phyloP scores from a whole-genome alignment of 2,888 invertebrate species.

The Octonoba sinensis region DNA sequence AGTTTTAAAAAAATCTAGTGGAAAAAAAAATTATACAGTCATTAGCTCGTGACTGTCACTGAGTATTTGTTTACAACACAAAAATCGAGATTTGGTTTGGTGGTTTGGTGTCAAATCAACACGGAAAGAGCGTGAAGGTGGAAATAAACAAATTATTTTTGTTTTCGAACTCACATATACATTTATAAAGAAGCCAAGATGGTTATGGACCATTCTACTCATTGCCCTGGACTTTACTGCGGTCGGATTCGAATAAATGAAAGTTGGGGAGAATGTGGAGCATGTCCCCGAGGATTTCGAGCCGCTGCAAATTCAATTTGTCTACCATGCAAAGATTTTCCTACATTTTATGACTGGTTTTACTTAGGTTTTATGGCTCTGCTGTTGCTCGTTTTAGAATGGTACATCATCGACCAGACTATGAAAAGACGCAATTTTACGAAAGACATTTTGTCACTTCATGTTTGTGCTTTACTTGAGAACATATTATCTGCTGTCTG shows the following conservation, averaged over 20 bases:
- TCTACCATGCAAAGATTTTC: slow-evolving; percentile 80
- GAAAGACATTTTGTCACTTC: slow-evolving; percentile 82
- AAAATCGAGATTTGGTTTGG: too few species aligned
- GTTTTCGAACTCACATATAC: too few species aligned
- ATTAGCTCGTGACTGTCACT: too few species aligned
- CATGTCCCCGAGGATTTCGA: slow-evolving; percentile 69
- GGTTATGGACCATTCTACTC: slow-evolving; percentile 63
- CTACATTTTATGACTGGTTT: slow-evolving; percentile 90
- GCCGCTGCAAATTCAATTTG: slow-evolving; percentile 77
- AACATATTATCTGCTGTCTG: slow-evolving; percentile 81
- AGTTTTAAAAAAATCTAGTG: too few species aligned
- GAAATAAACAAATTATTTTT: too few species aligned
- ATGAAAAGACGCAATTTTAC: slow-evolving; percentile 76
- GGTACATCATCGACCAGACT: slow-evolving; percentile 88
- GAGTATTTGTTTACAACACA: too few species aligned
- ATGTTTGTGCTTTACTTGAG: slow-evolving; percentile 87
- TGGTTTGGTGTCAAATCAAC: too few species aligned
- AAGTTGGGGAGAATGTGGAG: slow-evolving; percentile 84
- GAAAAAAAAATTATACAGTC: too few species aligned
- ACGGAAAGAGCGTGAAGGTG: too few species aligned
- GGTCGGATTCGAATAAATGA: slow-evolving; percentile 81
- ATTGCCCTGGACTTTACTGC: slow-evolving; percentile 87
- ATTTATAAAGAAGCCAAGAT: slow-evolving; percentile 2
- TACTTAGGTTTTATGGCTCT: slow-evolving; percentile 95
- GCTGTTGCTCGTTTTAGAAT: slow-evolving; percentile 87